phyloP scores from a whole-genome alignment of 2,888 invertebrate species.

The Epistrophe grossulariae region DNA sequence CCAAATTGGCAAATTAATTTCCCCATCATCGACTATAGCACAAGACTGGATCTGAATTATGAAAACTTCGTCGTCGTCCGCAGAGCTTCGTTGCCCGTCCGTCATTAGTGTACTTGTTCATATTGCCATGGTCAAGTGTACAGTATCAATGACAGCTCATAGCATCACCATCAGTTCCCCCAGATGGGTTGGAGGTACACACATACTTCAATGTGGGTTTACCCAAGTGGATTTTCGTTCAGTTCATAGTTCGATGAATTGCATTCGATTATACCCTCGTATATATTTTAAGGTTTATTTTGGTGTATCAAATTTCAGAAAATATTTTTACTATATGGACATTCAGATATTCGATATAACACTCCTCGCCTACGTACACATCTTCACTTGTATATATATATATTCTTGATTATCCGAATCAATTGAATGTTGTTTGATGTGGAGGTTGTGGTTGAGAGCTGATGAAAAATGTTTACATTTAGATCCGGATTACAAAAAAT shows the following conservation, averaged over 20 bases:
- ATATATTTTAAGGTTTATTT: slow-evolving; percentile 23
- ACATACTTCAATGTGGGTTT: slow-evolving; percentile 25
- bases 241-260: slow-evolving; percentile 49
- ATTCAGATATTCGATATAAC: neutral
- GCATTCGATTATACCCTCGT: slow-evolving; percentile 19
- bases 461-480: slow-evolving; percentile 54
- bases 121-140: slow-evolving; percentile 44
- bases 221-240: slow-evolving; percentile 35
- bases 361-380: slow-evolving; percentile 2
- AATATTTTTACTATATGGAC: slow-evolving; percentile 44
- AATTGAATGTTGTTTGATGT: neutral
- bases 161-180: neutral
- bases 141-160: slow-evolving; percentile 42
- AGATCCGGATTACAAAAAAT: slow-evolving; percentile 40
- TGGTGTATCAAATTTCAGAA: slow-evolving; percentile 60
- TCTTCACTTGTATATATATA: neutral
- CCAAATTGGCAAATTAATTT: slow-evolving; percentile 54
- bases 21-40: slow-evolving; percentile 15
- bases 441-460: slow-evolving; percentile 1
- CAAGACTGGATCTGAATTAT: neutral
- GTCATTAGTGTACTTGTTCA: neutral
- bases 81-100: neutral
- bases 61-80: neutral
- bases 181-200: neutral
- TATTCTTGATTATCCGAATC: slow-evolving; percentile 2